phyloP scores from a whole-genome alignment of 1,140 invertebrate species.

The Psix sp. region DNA sequence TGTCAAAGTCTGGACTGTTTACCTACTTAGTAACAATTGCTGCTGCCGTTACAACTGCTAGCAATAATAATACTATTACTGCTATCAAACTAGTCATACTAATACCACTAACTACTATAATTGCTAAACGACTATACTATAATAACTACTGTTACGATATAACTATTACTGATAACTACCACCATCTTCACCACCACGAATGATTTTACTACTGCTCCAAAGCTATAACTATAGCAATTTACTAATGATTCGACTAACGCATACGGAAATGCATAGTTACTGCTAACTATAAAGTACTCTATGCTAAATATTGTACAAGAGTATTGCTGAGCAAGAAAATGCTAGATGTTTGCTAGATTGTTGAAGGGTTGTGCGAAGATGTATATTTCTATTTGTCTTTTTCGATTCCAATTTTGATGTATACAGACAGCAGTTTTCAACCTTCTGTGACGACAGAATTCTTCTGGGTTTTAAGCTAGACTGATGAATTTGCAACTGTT shows the following conservation, averaged over 20 bases:
- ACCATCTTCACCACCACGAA: conserved; percentile 66
- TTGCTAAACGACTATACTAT: conserved; percentile 58
- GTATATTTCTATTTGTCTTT: background rate
- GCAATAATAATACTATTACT: conserved; percentile 59
- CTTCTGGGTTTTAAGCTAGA: no score
- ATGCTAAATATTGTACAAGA: conserved; percentile 45
- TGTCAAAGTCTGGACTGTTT: conserved; percentile 19
- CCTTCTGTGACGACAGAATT: no score
- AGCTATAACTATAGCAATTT: conserved; percentile 61
- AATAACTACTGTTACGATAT: conserved; percentile 55
- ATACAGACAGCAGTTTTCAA: background rate
- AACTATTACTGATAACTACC: conserved; percentile 61
- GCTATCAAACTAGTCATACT: conserved; percentile 49
- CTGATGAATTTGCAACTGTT: no score
- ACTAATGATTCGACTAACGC: conserved; percentile 48
- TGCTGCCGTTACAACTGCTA: conserved; percentile 36
- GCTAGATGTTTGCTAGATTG: conserved; percentile 33
- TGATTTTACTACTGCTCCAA: conserved; percentile 63
- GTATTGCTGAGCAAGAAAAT: conserved; percentile 19
- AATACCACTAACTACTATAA: conserved; percentile 57
- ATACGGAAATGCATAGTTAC: conserved; percentile 28
- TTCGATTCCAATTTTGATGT: background rate
- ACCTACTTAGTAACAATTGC: conserved; percentile 31
- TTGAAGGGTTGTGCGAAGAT: conserved; percentile 8
- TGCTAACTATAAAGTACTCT: conserved; percentile 51